Evolutionary conservation across 2,797 vertebrate species (phyloP), one percentile per base, ranked within the genome.

Genomic region (Holocentrus rufus): DNA sequence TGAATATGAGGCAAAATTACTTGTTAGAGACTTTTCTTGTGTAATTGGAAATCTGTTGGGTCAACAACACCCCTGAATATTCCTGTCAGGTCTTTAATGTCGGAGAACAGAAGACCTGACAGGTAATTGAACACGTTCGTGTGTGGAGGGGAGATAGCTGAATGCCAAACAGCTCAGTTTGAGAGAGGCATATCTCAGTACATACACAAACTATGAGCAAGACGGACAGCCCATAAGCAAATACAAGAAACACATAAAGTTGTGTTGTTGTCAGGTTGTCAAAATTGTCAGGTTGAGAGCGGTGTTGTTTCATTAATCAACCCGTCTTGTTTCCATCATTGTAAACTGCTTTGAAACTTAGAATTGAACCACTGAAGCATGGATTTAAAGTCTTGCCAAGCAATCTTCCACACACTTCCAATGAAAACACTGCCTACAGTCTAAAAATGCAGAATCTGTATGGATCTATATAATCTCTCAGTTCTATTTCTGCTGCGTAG

Each of bases 401-500:
- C n/a, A 20, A 22, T 52, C 20, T n/a, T 20, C 50, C 20, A 22
- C 50, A 52, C 50, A 52, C 17, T 7, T n/a, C 1, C 31, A 34
- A 34, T 36, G 50, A 54, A 69, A 65, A 57, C 22, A 46, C 31
- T 49, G 34, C 54, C 15, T 27, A 34, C n/a, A 61, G 36, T 23
- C 25, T 30, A 31, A 31, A 60, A 47, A 52, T 47, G 50, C 15
- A 54, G 4, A 54, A 54, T 25, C 10, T 52, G 27, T 60, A 4
- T 46, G 44, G 4, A 5, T 17, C 44, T 17, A 34, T 34, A 8
- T 34, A 46, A 46, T 46, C 44, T 5, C 6, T 15, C n/a, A 52
- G 4, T 65, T 61, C 6, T 73, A 52, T 56, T 27, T 65, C 47
- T 55, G 36, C 11, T 58, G 58, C 56, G 77, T 47, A 74, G 20